Evolutionary conservation across 1,140 invertebrate species (phyloP).

Genomic region (Bactericera cockerelli): DNA sequence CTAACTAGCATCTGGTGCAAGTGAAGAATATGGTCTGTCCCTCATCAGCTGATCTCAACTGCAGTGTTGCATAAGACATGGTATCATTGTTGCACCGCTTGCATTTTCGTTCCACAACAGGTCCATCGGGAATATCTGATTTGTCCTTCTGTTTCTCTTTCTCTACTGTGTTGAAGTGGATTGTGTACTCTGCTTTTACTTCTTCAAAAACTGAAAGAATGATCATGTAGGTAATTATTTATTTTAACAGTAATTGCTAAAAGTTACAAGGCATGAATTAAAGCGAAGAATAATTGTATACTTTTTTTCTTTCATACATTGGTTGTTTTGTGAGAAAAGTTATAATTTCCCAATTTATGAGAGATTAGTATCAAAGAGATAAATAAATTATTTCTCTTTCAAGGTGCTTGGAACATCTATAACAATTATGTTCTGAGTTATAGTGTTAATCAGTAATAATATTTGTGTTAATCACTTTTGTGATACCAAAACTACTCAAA

Average conservation of each 20-base stretch:
- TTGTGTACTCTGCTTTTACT: constrained; percentile 44
- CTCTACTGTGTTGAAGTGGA: constrained; percentile 46
- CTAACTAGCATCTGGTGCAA: constrained; percentile 84
- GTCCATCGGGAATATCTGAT: constrained; percentile 46
- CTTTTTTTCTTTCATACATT: too few species aligned
- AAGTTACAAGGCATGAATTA: background rate
- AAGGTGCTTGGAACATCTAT: too few species aligned
- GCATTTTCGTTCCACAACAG: constrained; percentile 72
- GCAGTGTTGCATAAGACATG: constrained; percentile 89
- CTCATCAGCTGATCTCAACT: constrained; percentile 93
- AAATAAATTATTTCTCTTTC: too few species aligned
- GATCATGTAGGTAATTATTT: too few species aligned
- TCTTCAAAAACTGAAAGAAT: constrained; percentile 42
- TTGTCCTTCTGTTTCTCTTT: constrained; percentile 28
- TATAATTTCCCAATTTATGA: too few species aligned
- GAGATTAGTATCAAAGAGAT: too few species aligned
- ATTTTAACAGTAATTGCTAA: constrained; percentile 5
- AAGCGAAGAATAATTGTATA: background rate
- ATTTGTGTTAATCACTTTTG: too few species aligned
- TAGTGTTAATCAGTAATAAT: too few species aligned
- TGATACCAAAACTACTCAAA: too few species aligned
- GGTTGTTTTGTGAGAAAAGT: too few species aligned
- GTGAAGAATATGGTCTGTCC: constrained; percentile 97
- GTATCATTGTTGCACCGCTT: constrained; percentile 74
- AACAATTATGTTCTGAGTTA: too few species aligned